These are phyloP conservation scores for Catocala sponsa DNA, from an alignment of 2,888 invertebrate genomes.

Conservation along the genomic window DNA sequence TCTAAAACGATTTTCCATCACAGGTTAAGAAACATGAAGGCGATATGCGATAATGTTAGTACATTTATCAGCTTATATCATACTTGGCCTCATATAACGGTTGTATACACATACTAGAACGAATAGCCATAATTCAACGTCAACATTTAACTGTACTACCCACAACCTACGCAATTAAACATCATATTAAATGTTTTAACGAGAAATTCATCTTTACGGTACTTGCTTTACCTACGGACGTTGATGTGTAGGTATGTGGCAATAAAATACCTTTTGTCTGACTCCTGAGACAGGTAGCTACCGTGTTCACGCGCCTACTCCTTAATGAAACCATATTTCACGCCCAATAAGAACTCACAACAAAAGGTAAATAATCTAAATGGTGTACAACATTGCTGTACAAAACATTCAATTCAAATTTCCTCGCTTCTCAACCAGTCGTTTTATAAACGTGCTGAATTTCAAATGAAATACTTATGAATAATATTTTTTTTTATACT, in stretches of 20 bases:
- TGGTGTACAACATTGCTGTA: slow-evolving; percentile 35
- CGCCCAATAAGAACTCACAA: slow-evolving; percentile 49
- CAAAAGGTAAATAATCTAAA: slow-evolving; percentile 31
- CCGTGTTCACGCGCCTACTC: slow-evolving; percentile 50
- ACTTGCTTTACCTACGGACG: slow-evolving; percentile 41
- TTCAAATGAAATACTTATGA: slow-evolving; percentile 20
- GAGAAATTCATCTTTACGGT: slow-evolving; percentile 50
- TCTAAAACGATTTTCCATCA: too few species aligned
- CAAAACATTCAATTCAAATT: slow-evolving; percentile 21
- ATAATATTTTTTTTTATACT: slow-evolving; percentile 6
- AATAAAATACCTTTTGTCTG: slow-evolving; percentile 59
- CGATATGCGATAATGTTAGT: too few species aligned
- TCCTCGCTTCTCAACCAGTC: slow-evolving; percentile 8
- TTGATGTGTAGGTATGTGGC: slow-evolving; percentile 49
- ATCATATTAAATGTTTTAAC: slow-evolving; percentile 11
- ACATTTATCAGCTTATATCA: too few species aligned
- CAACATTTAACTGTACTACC: neutral
- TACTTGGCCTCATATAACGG: too few species aligned
- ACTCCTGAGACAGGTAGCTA: slow-evolving; percentile 33
- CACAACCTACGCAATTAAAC: slow-evolving; percentile 12
- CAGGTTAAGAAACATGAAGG: too few species aligned
- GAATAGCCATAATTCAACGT: too few species aligned
- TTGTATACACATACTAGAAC: too few species aligned
- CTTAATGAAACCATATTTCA: slow-evolving; percentile 64
- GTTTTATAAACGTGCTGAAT: slow-evolving; percentile 23